phyloP scores from a whole-genome alignment of 2,888 invertebrate species.

The Tenthredo distinguenda region DNA sequence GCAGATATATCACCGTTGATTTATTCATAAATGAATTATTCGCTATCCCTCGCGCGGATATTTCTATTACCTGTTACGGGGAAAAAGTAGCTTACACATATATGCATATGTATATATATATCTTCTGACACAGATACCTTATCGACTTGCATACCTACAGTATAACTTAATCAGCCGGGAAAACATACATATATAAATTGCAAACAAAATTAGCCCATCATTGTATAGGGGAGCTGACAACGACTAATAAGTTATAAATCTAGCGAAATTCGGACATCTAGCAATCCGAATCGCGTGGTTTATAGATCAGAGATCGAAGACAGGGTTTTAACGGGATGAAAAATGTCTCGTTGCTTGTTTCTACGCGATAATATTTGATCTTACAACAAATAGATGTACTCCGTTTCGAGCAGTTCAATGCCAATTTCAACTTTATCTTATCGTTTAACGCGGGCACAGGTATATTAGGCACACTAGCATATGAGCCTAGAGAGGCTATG shows the following conservation, averaged over 20 bases:
- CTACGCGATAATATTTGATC: slow-evolving; percentile 13
- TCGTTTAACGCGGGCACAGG: not conserved
- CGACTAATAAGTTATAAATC: not conserved
- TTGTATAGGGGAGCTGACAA: not conserved
- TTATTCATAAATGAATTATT: not conserved
- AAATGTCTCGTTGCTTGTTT: not conserved
- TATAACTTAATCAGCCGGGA: not conserved
- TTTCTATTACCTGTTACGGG: too few relatives aligned
- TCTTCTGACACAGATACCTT: too few relatives aligned
- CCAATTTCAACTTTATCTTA: not conserved
- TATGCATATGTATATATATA: too few relatives aligned
- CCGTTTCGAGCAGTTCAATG: not conserved
- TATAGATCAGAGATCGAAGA: not conserved
- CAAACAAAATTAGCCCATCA: not conserved
- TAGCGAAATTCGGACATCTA: not conserved
- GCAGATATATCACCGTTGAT: not conserved
- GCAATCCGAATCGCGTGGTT: not conserved
- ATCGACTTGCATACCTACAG: too few relatives aligned
- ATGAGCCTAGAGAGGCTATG: not conserved
- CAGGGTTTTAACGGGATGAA: not conserved
- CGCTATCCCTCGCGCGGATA: not conserved
- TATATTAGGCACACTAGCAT: not conserved
- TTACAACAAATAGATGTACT: not conserved
- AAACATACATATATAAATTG: not conserved
- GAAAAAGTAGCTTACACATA: too few relatives aligned